A percentile compares a stretch with the other conserved stretches of the same genome.
These are phyloP conservation scores for Tortricodes alternella DNA, from an alignment of 2,888 invertebrate genomes.

Conservation along the genomic window DNA sequence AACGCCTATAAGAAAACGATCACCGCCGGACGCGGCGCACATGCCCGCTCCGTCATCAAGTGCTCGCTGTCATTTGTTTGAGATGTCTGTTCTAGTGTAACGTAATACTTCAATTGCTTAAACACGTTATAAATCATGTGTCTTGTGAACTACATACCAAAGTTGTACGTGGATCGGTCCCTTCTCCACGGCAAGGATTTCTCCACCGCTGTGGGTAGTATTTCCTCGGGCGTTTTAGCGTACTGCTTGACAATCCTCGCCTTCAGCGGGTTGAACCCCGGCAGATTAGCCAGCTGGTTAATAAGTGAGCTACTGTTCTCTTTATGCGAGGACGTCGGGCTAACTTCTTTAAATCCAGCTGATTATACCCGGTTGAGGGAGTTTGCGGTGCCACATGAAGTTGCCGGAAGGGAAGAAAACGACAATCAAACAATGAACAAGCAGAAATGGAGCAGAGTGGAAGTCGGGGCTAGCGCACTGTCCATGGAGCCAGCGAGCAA, in stretches of 20 bases:
- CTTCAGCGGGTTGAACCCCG: constrained; percentile 87
- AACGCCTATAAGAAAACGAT: no score
- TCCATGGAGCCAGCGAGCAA: constrained; percentile 27
- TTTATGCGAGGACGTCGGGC: constrained; percentile 82
- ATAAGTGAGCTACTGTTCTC: constrained; percentile 87
- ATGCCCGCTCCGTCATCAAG: no score
- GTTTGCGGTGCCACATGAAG: constrained; percentile 77
- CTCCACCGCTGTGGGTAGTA: constrained; percentile 89
- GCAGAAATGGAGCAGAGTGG: constrained; percentile 58
- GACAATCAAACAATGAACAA: constrained; percentile 76
- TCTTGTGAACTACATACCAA: constrained; percentile 84
- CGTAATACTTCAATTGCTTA: no score
- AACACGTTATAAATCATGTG: constrained; percentile 46
- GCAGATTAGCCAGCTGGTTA: constrained; percentile 86
- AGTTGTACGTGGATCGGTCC: constrained; percentile 87
- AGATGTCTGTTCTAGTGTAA: no score
- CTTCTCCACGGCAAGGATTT: constrained; percentile 93
- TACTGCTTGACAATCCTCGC: constrained; percentile 87
- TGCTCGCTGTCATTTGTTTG: no score
- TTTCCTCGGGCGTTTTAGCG: constrained; percentile 84
- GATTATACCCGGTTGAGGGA: constrained; percentile 67
- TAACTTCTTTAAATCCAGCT: constrained; percentile 80
- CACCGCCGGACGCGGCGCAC: no score
- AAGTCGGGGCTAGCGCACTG: constrained; percentile 31
- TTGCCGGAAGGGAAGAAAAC: constrained; percentile 82